Evolutionary conservation across 2,797 vertebrate genomes (phyloP), one percentile per base, ranked within the genome.

Genomic region (Botia kubotai): DNA sequence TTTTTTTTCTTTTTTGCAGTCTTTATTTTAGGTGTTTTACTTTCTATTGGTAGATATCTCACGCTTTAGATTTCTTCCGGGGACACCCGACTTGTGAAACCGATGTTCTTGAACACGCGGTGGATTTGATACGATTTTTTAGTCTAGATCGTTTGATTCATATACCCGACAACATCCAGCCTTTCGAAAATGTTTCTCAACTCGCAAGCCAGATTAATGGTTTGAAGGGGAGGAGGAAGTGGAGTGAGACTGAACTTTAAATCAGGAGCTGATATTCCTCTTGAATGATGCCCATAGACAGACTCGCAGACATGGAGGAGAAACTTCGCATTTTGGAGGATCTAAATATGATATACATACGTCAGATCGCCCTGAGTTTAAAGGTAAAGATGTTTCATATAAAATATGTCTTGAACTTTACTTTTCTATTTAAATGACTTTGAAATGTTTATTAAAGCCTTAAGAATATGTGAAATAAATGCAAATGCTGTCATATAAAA

Each of bases 291-390:
- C 93, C 93, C 77, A 82, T 88, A 36, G 91, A 93, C 87, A 92
- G 84, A 86, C 90, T 92, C 86, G 80, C 91, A 85, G 93, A 94
- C 89, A 97, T 97, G 96, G 96, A 97, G 91, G 96, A 96, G 87
- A 97, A 95, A 89, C 92, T 97, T 74, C 95, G 94, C 90, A 97
- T 98, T 90, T 87, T 98, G 87, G 96, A 98, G 89, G 97, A 98
- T 86, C 95, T 98, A 72, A 97, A 98, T 84, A 98, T 98, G 97
- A 95, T 98, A 87, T 98, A 98, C 91, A 98, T 98, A 87, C 96
- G 97, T 4, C 97, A 98, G 93, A 97, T 98, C 84, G 97, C 97
- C 2, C 93, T 96, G 81, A 98, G 97, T 89, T 91, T 98, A 75
- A 95, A 98, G 97, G 97, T 98, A 95, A 79, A 72, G 0, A 5